Evolutionary conservation across 2,888 invertebrate genomes (phyloP).

Genomic region (Oasisia sp.): DNA sequence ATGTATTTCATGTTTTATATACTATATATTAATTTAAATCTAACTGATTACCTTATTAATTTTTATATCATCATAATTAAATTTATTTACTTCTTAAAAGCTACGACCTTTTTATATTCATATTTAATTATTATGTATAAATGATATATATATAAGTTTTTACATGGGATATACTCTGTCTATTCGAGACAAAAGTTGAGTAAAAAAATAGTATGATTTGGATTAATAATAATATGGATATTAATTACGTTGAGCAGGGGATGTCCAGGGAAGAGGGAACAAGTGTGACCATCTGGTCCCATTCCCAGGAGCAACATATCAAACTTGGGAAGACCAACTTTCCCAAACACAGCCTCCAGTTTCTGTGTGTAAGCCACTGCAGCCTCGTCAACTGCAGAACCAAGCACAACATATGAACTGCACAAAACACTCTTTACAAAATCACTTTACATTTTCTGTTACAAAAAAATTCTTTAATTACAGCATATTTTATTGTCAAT

Average conservation of each 20-base stretch:
- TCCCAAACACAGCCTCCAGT: constrained; percentile 68
- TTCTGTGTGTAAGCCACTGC: constrained; percentile 81
- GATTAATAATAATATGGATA: background rate
- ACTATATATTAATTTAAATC: no score
- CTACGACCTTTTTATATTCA: no score
- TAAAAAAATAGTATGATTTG: background rate
- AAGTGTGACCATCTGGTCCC: constrained; percentile 98
- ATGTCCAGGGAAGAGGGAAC: constrained; percentile 91
- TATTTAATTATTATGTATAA: no score
- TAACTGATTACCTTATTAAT: no score
- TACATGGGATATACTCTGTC: no score
- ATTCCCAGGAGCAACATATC: constrained; percentile 92
- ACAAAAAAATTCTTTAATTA: background rate
- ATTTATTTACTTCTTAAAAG: no score
- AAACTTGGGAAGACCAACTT: constrained; percentile 77
- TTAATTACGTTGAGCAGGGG: constrained; percentile 61
- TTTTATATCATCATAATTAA: no score
- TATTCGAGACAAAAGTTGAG: background rate
- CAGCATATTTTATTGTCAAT: background rate
- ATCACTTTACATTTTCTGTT: background rate
- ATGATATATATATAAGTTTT: no score
- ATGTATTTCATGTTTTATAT: no score
- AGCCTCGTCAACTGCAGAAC: constrained; percentile 76
- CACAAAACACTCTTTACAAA: background rate
- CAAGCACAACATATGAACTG: background rate